Percentiles rank a stretch among this genome's conserved stretches.
These are phyloP conservation scores for Callopanchax toddi DNA, from an alignment of 2,113 vertebrate genomes.

Conservation along the genomic window DNA sequence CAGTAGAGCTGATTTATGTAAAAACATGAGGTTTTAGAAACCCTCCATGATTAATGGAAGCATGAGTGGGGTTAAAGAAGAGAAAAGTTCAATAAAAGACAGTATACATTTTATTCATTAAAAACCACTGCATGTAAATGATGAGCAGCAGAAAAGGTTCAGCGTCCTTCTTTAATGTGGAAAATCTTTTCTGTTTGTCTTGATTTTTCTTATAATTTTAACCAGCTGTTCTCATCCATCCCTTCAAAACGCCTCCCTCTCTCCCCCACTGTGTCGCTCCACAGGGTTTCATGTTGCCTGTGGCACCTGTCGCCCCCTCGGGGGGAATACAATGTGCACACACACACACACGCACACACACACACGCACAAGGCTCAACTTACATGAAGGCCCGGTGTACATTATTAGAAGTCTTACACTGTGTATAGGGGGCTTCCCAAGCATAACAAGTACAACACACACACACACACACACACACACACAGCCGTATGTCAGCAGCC, in stretches of 20 bases:
- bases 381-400: not conserved
- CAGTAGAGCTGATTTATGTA: too few species aligned
- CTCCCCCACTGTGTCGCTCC: not conserved
- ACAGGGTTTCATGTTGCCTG: not conserved
- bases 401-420: not conserved
- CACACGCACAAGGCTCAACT: not conserved
- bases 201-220: not conserved
- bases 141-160: too few species aligned
- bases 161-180: too few species aligned
- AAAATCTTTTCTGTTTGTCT: too few species aligned
- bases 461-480: not conserved
- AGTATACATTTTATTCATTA: too few species aligned
- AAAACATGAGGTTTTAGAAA: too few species aligned
- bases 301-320: not conserved
- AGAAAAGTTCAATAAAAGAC: too few species aligned
- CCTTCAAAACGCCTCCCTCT: not conserved
- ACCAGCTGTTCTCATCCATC: not conserved
- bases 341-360: too few species aligned
- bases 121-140: too few species aligned
- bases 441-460: not conserved
- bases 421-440: not conserved
- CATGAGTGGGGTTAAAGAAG: too few species aligned
- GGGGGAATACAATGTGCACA: not conserved
- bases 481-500: not conserved
- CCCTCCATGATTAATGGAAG: too few species aligned